Evolutionary conservation across 2,113 vertebrate species (phyloP), one percentile per base, ranked within the genome.

Genomic region (Chlorocebus sabaeus): DNA sequence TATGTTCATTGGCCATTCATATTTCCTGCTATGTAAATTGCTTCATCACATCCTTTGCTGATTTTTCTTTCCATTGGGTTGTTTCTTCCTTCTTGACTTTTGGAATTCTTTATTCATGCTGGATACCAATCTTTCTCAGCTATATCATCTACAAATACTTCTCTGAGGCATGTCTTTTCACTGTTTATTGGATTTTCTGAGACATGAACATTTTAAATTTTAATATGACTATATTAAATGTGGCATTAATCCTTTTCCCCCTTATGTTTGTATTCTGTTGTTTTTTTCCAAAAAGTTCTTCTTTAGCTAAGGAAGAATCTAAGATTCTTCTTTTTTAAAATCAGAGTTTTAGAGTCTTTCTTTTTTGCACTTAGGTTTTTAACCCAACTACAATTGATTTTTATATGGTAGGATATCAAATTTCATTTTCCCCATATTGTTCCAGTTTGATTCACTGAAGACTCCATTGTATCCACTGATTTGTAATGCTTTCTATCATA

Each of bases 361-460:
- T 73, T 64, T 90, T 96, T 91, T 79, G 52, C 17, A 72, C n/a
- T 59, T 75, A 80, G 4, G 55, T 75, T 97, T 89, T 93, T 86
- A 90, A 85, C 10, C 17, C 52, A 57, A 83, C 38, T 81, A 55
- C 38, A 61, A 83, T 18, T 50, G 50, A 91, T 76, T 91, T 80
- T 82, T 70, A 68, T 45, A 72, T 35, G 35, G 14, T 12, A 95
- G 10, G 35, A 68, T 40, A 90, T 82, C 59, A 82, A 68, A 91
- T 76, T 76, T 93, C 17, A 78, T 30, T 48, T 32, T 72, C 6
- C 55, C 13, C 6, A 23, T 27, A 18, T 38, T 84, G 35, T 59
- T 64, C 72, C 43, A 67, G 16, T 84, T 84, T 40, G 64, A 57
- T 64, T 52, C 80, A 67, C 14, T 90, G 50, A 94, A 84, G 48